Conservation (phyloP, 2,797 vertebrate species). For the Phoebastria nigripes region DNA sequence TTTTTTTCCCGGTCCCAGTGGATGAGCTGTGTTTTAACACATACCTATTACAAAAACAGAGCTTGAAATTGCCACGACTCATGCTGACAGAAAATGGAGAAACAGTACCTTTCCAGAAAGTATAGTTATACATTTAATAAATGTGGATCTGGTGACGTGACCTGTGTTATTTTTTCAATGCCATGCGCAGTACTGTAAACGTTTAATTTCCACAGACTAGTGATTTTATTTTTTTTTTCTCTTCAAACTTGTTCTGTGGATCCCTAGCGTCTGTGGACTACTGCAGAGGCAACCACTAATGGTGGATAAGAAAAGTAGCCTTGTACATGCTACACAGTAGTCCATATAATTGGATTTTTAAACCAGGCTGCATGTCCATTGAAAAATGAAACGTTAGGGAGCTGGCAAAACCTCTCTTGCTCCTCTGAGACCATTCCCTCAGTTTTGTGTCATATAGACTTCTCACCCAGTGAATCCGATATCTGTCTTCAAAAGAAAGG, state of each 20-base stretch:
- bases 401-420: background rate
- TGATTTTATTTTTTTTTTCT: background rate
- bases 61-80: background rate
- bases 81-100: background rate
- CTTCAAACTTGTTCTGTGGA: background rate
- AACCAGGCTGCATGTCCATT: background rate
- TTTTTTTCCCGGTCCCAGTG: background rate
- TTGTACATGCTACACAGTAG: background rate
- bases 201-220: background rate
- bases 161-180: background rate
- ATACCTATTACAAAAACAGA: background rate
- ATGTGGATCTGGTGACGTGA: background rate
- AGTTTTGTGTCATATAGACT: background rate
- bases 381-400: background rate
- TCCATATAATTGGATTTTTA: background rate
- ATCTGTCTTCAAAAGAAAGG: background rate
- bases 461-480: background rate
- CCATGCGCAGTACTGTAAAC: background rate
- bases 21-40: background rate
- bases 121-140: background rate
- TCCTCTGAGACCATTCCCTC: background rate
- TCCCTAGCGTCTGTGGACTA: background rate
- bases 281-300: background rate
- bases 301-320: background rate
- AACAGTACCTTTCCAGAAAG: background rate